These are phyloP conservation scores for Pempheris klunzingeri DNA, from an alignment of 2,797 vertebrate genomes.

Conservation along the genomic window DNA sequence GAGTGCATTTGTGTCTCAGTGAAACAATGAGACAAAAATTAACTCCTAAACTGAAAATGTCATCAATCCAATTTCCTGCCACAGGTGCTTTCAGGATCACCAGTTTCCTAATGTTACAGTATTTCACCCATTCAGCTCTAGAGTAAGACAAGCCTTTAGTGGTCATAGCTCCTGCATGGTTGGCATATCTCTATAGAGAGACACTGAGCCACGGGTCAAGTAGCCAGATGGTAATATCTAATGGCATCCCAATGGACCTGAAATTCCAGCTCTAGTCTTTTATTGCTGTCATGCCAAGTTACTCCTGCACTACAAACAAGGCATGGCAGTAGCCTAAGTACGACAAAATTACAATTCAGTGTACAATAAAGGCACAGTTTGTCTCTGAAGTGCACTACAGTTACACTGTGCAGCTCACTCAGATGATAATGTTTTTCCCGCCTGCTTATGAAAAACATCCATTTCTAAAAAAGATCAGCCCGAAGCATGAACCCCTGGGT, in stretches of 20 bases:
- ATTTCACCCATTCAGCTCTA: background rate
- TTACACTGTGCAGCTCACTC: background rate
- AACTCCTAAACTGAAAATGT: background rate
- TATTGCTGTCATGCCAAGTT: constrained; percentile 63
- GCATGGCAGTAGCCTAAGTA: constrained; percentile 35
- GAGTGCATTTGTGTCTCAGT: constrained; percentile 7
- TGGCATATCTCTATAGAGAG: constrained; percentile 17
- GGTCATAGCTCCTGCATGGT: constrained; percentile 13
- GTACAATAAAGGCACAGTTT: constrained; percentile 21
- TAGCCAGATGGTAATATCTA: constrained; percentile 69
- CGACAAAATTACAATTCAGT: constrained; percentile 19
- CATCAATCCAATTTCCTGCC: constrained; percentile 2
- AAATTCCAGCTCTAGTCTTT: constrained; percentile 59
- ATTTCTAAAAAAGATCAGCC: constrained; percentile 8
- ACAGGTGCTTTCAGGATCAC: background rate
- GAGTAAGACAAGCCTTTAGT: constrained; percentile 3
- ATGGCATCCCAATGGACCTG: constrained; percentile 65
- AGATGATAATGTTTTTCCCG: constrained; percentile 10
- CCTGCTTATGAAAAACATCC: constrained; percentile 2
- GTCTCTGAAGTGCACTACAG: background rate
- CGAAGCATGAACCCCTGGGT: background rate
- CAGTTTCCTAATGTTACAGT: background rate
- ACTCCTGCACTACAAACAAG: constrained; percentile 55
- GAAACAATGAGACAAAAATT: background rate
- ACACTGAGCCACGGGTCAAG: constrained; percentile 54